Base-by-base conservation (phyloP, 2,113 vertebrate genomes). In the Pseudopodoces humilis region DNA sequence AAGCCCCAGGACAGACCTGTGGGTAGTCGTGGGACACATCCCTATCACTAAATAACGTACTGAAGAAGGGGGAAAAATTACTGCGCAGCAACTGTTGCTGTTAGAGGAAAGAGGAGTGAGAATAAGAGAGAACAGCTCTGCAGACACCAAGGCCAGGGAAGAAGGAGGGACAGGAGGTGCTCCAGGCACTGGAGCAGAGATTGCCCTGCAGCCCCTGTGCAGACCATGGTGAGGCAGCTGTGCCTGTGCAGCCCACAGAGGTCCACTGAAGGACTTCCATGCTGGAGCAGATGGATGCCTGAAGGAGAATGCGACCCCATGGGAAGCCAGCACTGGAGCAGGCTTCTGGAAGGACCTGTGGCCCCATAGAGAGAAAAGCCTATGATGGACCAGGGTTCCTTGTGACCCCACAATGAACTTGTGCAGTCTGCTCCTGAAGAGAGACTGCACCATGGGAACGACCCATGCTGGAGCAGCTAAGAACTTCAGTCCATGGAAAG, bases 351-450 rank as follows among this genome's bases (percentile, higher is more conserved):
- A 70, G 75, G 30, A 33, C 25, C 9, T 53, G 39, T 23, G 18
- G 8, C 9, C 27, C 4, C 19, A 6, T 5, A 10, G 28, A 56
- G 13, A 58, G 31, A 37, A 43, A 14, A 72, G 13, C 9, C 27
- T 46, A 11, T 0, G 0, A 7, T 30, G 35, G 9, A 70, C 33
- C 21, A 52, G 28, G 33, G 28, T 39, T 39, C 39, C 39, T 60
- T 49, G 27, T 55, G 27, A 70, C 3, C 15, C 24, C 0, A 0
- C 31, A 37, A 72, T 33, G 19, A 37, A 23, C 8, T 33, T 37
- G 15, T 16, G 8, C 33, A 39, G 11, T 33, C 37, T 65, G 13
- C 7, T 58, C 35, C 35, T 80, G 52, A n/a, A n/a, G n/a, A 37
- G 12, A 1, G 3, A 23, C 37, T 39, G 15, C 27, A 44, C 44